phyloP scores from a whole-genome alignment of 2,888 invertebrate species.

The Agelastica alni region DNA sequence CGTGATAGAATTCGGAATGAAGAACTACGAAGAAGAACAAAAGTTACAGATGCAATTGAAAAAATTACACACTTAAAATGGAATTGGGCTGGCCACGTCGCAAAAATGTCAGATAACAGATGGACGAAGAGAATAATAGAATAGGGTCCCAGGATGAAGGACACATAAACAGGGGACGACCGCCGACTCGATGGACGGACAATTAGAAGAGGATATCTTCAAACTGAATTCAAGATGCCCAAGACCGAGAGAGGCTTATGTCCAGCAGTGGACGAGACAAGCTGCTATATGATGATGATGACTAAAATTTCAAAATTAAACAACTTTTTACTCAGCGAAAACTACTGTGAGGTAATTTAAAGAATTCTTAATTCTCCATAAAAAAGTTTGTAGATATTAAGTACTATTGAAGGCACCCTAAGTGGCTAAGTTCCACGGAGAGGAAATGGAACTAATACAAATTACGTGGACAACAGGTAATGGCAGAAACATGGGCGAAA shows the following conservation, averaged over 20 bases:
- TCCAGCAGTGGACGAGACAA: background rate
- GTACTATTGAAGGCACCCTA: too few species aligned
- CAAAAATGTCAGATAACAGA: background rate
- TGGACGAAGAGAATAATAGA: background rate
- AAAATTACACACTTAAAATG: background rate
- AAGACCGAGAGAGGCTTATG: background rate
- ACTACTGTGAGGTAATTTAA: too few species aligned
- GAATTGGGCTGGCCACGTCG: slow-evolving; percentile 1
- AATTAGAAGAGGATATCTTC: background rate
- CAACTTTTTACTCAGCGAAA: too few species aligned
- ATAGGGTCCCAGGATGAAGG: background rate
- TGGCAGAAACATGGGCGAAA: too few species aligned
- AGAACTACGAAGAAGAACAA: background rate
- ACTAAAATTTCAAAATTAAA: too few species aligned
- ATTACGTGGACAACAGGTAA: too few species aligned
- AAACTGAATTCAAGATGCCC: background rate
- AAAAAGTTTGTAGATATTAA: too few species aligned
- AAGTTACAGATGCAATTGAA: slow-evolving; percentile 1
- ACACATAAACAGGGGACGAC: background rate
- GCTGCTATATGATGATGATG: background rate
- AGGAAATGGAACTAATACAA: too few species aligned
- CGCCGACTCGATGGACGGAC: background rate
- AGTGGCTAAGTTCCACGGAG: too few species aligned
- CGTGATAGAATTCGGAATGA: too few species aligned
- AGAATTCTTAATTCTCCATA: too few species aligned